Conservation (phyloP, 2,797 vertebrate species). For the Strix occidentalis region DNA sequence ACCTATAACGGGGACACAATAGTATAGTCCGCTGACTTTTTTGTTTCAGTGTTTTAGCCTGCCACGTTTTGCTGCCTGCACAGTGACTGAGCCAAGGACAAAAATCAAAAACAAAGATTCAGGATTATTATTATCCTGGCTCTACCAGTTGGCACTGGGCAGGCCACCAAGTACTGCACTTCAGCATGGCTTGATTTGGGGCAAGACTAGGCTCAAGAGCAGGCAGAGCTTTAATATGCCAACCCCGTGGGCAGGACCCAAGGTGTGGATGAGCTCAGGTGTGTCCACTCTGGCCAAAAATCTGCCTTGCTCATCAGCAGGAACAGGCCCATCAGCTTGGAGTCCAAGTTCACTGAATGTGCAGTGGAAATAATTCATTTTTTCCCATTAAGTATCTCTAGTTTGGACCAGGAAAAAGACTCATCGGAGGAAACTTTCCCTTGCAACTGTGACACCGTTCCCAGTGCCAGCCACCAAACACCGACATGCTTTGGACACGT, state of each 20-base stretch:
- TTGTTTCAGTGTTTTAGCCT: neutral
- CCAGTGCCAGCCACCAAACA: neutral
- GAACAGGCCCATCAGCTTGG: neutral
- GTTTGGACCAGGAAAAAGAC: neutral
- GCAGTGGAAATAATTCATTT: neutral
- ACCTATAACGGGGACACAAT: neutral
- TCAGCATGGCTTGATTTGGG: neutral
- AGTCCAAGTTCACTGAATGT: neutral
- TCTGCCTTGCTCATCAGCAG: neutral
- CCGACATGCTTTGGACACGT: accelerated
- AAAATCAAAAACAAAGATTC: neutral
- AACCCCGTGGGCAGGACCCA: neutral
- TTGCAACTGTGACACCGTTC: accelerated
- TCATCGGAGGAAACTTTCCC: neutral
- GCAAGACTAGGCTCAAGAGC: neutral
- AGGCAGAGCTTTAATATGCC: neutral
- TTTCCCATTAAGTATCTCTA: neutral
- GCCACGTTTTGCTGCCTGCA: neutral
- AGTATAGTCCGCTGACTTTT: neutral
- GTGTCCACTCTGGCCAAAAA: neutral
- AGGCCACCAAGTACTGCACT: neutral
- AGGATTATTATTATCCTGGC: neutral
- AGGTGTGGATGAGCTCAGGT: neutral
- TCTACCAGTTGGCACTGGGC: neutral
- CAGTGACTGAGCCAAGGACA: neutral